A percentile compares a stretch with the other conserved stretches of the same genome.
Evolutionary conservation across 2,888 invertebrate species (phyloP).

Genomic region (Drosophila neonasuta): DNA sequence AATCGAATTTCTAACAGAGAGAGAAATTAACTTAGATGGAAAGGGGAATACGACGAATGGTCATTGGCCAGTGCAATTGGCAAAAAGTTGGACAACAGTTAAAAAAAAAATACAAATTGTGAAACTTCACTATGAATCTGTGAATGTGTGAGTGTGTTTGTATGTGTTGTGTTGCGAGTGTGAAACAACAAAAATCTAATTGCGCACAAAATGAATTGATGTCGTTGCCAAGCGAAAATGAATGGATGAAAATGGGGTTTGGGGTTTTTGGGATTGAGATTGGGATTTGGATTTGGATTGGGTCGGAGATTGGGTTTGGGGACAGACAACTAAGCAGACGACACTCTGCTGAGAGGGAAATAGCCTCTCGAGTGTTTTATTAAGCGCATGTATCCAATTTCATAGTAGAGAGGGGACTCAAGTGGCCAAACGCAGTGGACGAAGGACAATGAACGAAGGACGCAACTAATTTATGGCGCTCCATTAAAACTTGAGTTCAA

Average conservation of each 20-base stretch:
- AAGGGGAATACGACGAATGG: conserved; percentile 33
- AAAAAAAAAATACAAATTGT: conserved; percentile 35
- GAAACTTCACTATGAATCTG: conserved; percentile 49
- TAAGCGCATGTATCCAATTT: conserved; percentile 77
- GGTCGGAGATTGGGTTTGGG: conserved; percentile 15
- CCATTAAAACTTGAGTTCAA: conserved; percentile 78
- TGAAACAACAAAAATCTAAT: conserved; percentile 70
- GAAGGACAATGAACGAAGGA: conserved; percentile 28
- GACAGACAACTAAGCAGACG: conserved; percentile 36
- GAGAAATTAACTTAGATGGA: too few relatives aligned
- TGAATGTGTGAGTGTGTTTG: conserved; percentile 7
- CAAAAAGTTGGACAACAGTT: conserved; percentile 66
- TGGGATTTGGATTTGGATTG: conserved; percentile 9
- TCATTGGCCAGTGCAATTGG: conserved; percentile 62
- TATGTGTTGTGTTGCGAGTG: conserved; percentile 32
- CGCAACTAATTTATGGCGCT: conserved; percentile 73
- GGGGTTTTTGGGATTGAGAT: conserved; percentile 3
- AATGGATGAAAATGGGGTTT: conserved; percentile 48
- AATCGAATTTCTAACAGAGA: background rate
- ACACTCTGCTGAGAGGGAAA: conserved; percentile 19
- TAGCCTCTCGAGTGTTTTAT: conserved; percentile 74
- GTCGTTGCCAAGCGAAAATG: conserved; percentile 75
- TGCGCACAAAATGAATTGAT: conserved; percentile 76
- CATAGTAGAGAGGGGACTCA: conserved; percentile 56
- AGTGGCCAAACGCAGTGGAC: conserved; percentile 55